Evolutionary conservation across 2,888 invertebrate species (phyloP).

Genomic region (Anarsia innoxiella): DNA sequence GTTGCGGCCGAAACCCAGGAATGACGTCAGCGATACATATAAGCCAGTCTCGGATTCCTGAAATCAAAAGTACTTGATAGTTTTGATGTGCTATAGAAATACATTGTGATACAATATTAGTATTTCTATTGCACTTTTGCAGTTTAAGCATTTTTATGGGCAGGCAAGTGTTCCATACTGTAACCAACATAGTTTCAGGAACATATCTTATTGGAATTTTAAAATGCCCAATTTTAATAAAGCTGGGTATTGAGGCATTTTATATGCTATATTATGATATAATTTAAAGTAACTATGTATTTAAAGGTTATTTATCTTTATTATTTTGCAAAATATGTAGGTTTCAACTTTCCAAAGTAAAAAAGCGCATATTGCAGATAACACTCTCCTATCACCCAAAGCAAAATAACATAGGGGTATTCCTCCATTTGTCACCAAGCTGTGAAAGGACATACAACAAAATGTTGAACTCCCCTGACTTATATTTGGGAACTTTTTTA

Average conservation of each 20-base stretch:
- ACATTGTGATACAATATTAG: too few relatives aligned
- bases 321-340: too few relatives aligned
- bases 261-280: too few relatives aligned
- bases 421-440: conserved; percentile 17
- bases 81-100: too few relatives aligned
- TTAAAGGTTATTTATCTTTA: background rate
- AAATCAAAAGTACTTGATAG: background rate
- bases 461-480: conserved; percentile 47
- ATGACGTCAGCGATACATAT: conserved; percentile 89
- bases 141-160: too few relatives aligned
- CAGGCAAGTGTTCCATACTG: too few relatives aligned
- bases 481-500: conserved; percentile 54
- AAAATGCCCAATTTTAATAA: too few relatives aligned
- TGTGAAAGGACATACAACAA: conserved; percentile 20
- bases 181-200: too few relatives aligned
- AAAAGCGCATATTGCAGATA: conserved; percentile 43
- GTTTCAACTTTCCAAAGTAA: too few relatives aligned
- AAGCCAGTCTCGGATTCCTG: conserved; percentile 92
- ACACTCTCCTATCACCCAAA: conserved; percentile 10
- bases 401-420: conserved; percentile 44
- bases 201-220: too few relatives aligned
- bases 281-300: background rate
- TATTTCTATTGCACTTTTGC: too few relatives aligned
- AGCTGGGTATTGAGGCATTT: too few relatives aligned
- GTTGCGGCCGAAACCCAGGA: conserved; percentile 89